A percentile compares a stretch with the other conserved stretches of the same genome.
Conservation (phyloP, 2,888 invertebrate species). For the Smittia aterrima region DNA sequence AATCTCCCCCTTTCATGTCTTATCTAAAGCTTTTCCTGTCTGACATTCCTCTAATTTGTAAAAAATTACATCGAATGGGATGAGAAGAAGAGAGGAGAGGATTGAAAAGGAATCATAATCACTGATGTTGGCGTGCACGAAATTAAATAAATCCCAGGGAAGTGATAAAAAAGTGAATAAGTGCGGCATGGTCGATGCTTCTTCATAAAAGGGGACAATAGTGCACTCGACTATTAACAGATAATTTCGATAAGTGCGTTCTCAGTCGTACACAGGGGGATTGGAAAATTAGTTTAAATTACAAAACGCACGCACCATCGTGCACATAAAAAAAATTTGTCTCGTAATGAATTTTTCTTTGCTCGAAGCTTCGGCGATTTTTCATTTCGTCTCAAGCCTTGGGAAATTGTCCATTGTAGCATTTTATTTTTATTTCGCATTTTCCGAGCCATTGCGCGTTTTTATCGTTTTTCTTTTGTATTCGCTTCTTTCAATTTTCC, state of each 20-base stretch:
- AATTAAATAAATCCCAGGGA: constrained; percentile 36
- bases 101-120: background rate
- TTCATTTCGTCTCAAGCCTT: no score
- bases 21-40: background rate
- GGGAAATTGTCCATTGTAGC: no score
- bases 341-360: background rate
- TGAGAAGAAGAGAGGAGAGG: background rate
- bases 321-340: background rate
- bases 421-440: background rate
- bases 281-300: background rate
- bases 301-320: background rate
- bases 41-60: constrained; percentile 17
- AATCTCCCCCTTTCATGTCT: background rate
- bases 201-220: background rate
- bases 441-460: background rate
- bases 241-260: constrained; percentile 21
- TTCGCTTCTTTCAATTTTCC: background rate
- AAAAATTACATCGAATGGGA: background rate
- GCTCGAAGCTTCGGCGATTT: no score
- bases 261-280: background rate
- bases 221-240: constrained; percentile 35
- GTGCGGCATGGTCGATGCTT: background rate
- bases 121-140: constrained; percentile 18
- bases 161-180: constrained; percentile 29
- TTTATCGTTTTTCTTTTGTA: no score